A percentile compares a stretch with the other conserved stretches of the same genome.
These are phyloP conservation scores for Geopemphigus sp. DNA, from an alignment of 1,140 invertebrate species.

Conservation along the genomic window DNA sequence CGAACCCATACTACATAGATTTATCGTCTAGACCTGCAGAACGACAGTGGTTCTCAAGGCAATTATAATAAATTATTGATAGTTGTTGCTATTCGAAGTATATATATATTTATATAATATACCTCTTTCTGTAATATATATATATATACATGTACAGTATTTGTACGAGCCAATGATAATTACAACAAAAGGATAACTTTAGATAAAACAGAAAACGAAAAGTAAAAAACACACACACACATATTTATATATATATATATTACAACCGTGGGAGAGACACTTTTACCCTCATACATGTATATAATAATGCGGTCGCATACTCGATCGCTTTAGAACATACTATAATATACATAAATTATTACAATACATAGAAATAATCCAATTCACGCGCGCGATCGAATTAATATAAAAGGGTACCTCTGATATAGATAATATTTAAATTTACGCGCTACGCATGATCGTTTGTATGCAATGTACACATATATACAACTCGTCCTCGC, in stretches of 20 bases:
- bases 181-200: conserved; percentile 40
- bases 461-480: background rate
- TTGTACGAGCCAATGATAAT: conserved; percentile 13
- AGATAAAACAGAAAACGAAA: background rate
- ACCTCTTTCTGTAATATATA: no score
- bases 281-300: conserved; percentile 2
- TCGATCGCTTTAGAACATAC: background rate
- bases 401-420: background rate
- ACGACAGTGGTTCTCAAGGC: conserved; percentile 49
- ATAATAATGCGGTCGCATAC: conserved; percentile 2
- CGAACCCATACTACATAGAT: conserved; percentile 44
- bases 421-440: no score
- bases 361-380: no score
- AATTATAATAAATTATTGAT: conserved; percentile 50
- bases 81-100: conserved; percentile 40
- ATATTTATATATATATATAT: background rate
- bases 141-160: background rate
- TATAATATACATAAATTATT: background rate
- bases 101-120: background rate
- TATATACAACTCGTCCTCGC: no score
- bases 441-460: no score
- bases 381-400: background rate
- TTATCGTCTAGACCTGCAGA: conserved; percentile 46
- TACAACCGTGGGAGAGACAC: conserved; percentile 37
- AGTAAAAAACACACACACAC: no score